Evolutionary conservation across 2,113 vertebrate species (phyloP), one percentile per base, ranked within the genome.

Genomic region (Centropus unirufus): DNA sequence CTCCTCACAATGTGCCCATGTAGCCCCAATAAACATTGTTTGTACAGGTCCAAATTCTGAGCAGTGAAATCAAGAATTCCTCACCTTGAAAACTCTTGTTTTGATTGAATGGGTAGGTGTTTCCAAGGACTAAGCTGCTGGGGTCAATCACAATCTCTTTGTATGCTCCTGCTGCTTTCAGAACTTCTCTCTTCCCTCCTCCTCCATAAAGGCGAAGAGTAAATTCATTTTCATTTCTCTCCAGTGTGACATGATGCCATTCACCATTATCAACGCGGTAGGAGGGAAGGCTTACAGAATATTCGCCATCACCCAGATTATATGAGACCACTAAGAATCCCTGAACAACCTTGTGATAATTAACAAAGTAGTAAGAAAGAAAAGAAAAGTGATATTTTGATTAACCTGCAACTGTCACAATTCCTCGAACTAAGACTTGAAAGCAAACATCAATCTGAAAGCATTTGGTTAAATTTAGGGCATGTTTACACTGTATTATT

Each of bases 1-100:
- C 44, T 46, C 44, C 44, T 46, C 14, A 18, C 44, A 46, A 7
- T 46, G 44, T 46, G 44, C 44, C 44, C 44, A 15, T 46, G 44
- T 46, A 46, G 44, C 14, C 16, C 44, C 44, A 46, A 46, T 18
- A 46, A 46, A 46, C 44, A 8, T 46, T 46, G 44, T 15, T 83
- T 55, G 83, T 42, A 69, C 42, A 83, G 4, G 3, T 21, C 32
- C 10, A 3, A 44, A 63, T 80, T 61, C 46, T 68, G 15, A 92
- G 84, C 22, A 72, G 11, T 3, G 13, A 86, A 46, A 70, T 47
- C 1, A 8, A 66, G 61, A 87, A 77, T 12, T 76, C 39, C 68
- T 97, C 96, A 99, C 98, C 99, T 90, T 99, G 98, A 88, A 99
- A 99, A 95, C 98, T 98, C 86, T 92, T 98, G 93, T 98, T 98